Percentiles rank a stretch among this genome's conserved stretches.
Conservation (phyloP, 2,888 invertebrate genomes). For the Pomacea canaliculata region DNA sequence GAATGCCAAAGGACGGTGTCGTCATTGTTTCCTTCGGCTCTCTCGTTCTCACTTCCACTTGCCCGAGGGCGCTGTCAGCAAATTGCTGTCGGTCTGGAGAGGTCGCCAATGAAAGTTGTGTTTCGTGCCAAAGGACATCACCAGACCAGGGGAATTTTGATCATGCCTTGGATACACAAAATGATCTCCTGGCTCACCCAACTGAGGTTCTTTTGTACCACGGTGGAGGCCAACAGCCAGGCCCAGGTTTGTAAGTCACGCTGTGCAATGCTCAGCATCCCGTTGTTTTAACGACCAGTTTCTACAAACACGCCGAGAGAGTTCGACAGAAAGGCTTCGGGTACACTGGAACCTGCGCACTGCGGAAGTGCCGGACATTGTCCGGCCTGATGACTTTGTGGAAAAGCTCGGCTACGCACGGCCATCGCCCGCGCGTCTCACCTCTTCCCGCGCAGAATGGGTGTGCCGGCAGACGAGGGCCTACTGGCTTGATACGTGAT, state of each 20-base stretch:
- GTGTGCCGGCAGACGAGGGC: no score
- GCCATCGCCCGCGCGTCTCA: no score
- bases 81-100: conserved; percentile 35
- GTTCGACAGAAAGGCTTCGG: conserved; percentile 40
- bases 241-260: conserved; percentile 53
- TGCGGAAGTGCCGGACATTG: no score
- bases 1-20: conserved; percentile 35
- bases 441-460: no score
- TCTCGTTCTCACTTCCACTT: conserved; percentile 20
- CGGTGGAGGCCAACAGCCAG: conserved; percentile 45
- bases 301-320: conserved; percentile 39
- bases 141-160: conserved; percentile 27
- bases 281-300: conserved; percentile 46
- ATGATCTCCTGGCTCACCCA: conserved; percentile 44
- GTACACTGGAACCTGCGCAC: conserved; percentile 27
- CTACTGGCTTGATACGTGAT: no score
- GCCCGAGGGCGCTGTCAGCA: conserved; percentile 26
- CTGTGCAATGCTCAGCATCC: no score
- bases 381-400: no score
- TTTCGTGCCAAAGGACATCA: conserved; percentile 19
- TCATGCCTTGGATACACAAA: conserved; percentile 43
- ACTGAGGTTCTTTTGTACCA: conserved; percentile 49
- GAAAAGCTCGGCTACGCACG: no score
- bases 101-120: conserved; percentile 32
- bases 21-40: conserved; percentile 48